Evolutionary conservation across 2,113 vertebrate genomes (phyloP), one percentile per base, ranked within the genome.

Genomic region (Nerophis ophidion): DNA sequence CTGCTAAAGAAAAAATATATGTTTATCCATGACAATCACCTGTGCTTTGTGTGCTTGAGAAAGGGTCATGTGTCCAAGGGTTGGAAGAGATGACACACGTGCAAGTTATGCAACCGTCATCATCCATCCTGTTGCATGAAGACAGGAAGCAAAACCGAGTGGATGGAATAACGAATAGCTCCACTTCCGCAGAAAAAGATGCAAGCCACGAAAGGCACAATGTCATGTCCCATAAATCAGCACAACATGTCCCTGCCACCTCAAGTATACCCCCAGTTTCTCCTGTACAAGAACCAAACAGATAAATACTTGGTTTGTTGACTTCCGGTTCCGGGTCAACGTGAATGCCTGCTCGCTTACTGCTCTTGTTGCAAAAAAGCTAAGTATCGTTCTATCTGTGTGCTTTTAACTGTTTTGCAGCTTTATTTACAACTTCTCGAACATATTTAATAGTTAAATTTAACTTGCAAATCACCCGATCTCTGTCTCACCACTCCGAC

Each of bases 11-110:
- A 26, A 26, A 26, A 26, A 26, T n/a, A 7, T 34, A 9, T 44
- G 33, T 67, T 67, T 14, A 61, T 67, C 13, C 4, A 36, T 47
- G 57, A 66, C 52, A 66, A 66, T 26, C 4, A 16, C 1, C 49
- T 66, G 12, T 66, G 57, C 26, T 66, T 66, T 47, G 57, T 57
- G 4, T 66, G 64, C 40, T 5, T 59, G 19, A 38, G 56, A 5
- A 66, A 66, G 40, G 40, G 54, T 5, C 58, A 56, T 1, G 16
- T 15, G 0, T 17, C 9, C 7, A 55, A 61, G 8, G 35, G 55
- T 1, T 68, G 26, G 40, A 54, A 46, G 5, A 26, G 26, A 26
- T 26, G 26, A 26, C 26, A 26, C 26, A 26, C 26, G 26, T 26
- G 26, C 26, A 26, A 26, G 26, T 3, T 26, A 26, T 26, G 64